Percentiles rank a stretch among this genome's conserved stretches.
phyloP scores from a whole-genome alignment of 2,113 vertebrate species.

The Indicator maculatus region DNA sequence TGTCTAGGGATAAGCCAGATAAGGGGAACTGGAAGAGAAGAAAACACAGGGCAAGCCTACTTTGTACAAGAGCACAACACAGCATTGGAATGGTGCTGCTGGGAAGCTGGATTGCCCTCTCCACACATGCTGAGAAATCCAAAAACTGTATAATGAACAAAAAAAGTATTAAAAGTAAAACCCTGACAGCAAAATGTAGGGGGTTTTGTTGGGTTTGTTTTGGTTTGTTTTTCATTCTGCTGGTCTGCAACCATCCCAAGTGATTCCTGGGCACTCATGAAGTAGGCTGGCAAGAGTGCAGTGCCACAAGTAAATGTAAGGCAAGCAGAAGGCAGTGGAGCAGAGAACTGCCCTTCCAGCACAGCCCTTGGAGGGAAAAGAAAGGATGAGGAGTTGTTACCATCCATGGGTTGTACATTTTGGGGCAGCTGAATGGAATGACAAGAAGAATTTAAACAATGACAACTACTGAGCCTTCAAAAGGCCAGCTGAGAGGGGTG shows the following conservation, averaged over 20 bases:
- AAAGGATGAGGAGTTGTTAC: background rate
- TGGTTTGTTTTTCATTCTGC: background rate
- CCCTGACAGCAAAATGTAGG: background rate
- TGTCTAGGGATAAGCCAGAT: background rate
- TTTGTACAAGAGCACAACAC: background rate
- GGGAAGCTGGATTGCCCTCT: background rate
- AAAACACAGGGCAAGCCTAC: background rate
- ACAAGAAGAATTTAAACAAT: background rate
- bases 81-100: background rate
- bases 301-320: accelerated
- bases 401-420: background rate
- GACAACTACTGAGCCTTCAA: background rate
- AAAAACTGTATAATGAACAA: background rate
- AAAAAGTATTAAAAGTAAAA: background rate
- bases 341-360: background rate
- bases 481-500: background rate
- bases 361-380: background rate
- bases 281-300: background rate
- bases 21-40: background rate
- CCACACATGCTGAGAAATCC: background rate
- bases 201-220: no score
- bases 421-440: background rate
- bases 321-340: background rate
- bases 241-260: background rate
- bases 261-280: background rate